Percentiles rank a stretch among this genome's conserved stretches.
These are phyloP conservation scores for Orchestia grillus DNA, from an alignment of 1,140 invertebrate species.

Conservation along the genomic window DNA sequence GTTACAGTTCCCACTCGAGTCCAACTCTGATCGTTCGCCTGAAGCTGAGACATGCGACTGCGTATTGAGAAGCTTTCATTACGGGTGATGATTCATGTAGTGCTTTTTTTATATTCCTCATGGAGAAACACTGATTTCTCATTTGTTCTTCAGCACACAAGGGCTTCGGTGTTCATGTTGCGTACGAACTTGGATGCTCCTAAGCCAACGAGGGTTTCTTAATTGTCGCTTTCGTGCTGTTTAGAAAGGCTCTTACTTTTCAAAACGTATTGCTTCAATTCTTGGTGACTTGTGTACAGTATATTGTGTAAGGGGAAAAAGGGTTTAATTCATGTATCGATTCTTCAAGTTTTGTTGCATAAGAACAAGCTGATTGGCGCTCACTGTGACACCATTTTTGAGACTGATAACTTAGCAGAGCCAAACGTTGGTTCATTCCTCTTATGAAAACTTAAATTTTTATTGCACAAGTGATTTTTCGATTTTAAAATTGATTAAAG, in stretches of 20 bases:
- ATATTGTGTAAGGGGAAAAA: background rate
- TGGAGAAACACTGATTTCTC: background rate
- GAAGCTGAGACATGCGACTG: no score
- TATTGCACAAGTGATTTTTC: background rate
- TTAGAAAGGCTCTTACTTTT: background rate
- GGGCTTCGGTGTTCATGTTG: background rate
- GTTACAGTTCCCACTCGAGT: background rate
- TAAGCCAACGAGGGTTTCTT: no score
- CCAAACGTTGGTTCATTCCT: background rate
- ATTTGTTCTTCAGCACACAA: background rate
- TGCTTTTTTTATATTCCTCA: background rate
- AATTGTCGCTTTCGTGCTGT: no score
- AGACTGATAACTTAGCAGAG: background rate
- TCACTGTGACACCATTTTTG: background rate
- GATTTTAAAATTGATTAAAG: no score
- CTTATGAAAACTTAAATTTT: background rate
- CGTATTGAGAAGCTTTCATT: no score
- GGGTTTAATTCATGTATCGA: background rate
- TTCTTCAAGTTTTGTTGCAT: background rate
- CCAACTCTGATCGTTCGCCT: no score
- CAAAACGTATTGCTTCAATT: background rate
- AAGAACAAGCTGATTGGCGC: no score
- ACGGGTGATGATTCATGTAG: no score
- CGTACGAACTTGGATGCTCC: background rate
- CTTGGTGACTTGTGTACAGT: background rate